Evolutionary conservation across 1,140 invertebrate genomes (phyloP), one percentile per base, ranked within the genome.

Genomic region (Maconellicoccus hirsutus): DNA sequence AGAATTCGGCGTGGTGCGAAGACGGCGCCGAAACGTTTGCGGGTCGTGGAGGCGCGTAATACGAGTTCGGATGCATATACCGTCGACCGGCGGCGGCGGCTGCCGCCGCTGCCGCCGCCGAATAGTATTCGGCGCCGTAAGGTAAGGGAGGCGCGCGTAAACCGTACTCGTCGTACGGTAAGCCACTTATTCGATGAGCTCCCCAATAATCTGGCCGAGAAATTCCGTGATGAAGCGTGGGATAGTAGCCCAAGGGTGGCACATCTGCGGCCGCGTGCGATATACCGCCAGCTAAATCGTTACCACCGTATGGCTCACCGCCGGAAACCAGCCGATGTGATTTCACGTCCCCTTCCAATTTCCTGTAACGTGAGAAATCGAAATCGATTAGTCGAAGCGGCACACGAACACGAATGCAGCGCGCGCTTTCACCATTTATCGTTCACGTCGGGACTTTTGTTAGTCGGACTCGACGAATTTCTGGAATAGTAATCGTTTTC

Each of bases 401-500:
- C 29, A 33, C 29, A 33, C 12, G 3, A 33, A 33, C 29, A 33
- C n/a, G n/a, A n/a, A n/a, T n/a, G n/a, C n/a, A n/a, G n/a, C n/a
- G n/a, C n/a, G n/a, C n/a, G n/a, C n/a, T n/a, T n/a, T n/a, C n/a
- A 66, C 61, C 61, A 66, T 66, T 66, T 66, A 16, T 66, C 61
- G 16, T 8, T 16, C 3, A 66, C 22, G 16, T 66, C 61, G 1
- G 61, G 61, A 66, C 61, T 66, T 66, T 66, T 61, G 7, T 75
- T 71, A 77, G 74, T 76, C 19, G 82, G 82, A 79, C 83, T 84
- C 10, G 82, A 80, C 71, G 83, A 80, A 70, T 70, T 69, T 75
- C 87, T 81, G 1, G 87, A 84, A 77, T 89, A 91, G 77, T 90
- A 89, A 72, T 89, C 87, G 75, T 91, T 91, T 78, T 97, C 93